Conservation (phyloP, 23 tunicate species). For the Oikopleura dioica region DNA sequence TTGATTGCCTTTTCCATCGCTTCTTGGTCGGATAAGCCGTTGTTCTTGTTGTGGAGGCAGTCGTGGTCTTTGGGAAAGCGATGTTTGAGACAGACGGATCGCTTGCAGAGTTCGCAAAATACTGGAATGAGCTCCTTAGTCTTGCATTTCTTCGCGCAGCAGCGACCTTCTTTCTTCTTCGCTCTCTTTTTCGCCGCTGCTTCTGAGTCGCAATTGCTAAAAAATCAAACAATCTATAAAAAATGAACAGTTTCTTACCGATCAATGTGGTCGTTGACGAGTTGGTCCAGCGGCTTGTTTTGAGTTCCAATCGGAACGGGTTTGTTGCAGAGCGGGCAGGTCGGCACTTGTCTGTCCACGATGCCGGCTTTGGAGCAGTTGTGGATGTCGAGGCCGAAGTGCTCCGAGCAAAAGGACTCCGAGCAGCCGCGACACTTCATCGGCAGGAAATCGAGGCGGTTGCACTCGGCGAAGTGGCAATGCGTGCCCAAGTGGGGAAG, state of each 20-base stretch:
- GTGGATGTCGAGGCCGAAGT: not conserved
- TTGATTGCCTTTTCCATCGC: conserved; percentile 4
- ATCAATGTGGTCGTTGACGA: conserved; percentile 1
- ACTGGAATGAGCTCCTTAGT: not conserved
- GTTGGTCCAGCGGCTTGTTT: not conserved
- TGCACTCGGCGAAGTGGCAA: not conserved
- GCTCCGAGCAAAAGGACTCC: not conserved
- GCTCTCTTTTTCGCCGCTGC: not conserved
- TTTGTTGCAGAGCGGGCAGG: not conserved
- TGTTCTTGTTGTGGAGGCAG: not conserved
- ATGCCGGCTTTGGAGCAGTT: not conserved
- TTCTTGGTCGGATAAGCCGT: not conserved
- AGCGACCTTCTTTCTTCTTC: not conserved
- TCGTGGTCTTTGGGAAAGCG: not conserved
- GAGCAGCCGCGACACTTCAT: not conserved
- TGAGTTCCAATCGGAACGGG: not conserved
- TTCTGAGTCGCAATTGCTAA: conserved; percentile 12
- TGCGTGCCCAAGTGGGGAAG: not conserved
- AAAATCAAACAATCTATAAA: no score
- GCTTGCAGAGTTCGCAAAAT: not conserved
- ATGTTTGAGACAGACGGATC: not conserved
- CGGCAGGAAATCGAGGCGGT: not conserved
- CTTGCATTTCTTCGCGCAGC: conserved; percentile 4
- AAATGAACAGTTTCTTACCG: no score
- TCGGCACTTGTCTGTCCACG: not conserved